These are phyloP conservation scores for Apis mellifera DNA, from an alignment of 1,140 invertebrate species.

Conservation along the genomic window Amel_HAv3.1 CM009937.2:9597501-9598000, in stretches of 20 bases:
- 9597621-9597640: neutral
- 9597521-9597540: conserved; percentile 36
- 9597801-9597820: neutral
- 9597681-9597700: conserved; percentile 6
- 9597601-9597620: conserved; percentile 34
- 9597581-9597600: conserved; percentile 56
- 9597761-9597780: neutral
- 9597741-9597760: neutral
- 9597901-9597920: conserved; percentile 25
- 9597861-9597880: neutral
- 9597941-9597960: conserved; percentile 61
- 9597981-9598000: conserved; percentile 50
- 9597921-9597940: conserved; percentile 75
- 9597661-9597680: conserved; percentile 1
- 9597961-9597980: conserved; percentile 77
- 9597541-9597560: conserved; percentile 68
- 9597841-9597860: neutral
- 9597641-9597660: no score
- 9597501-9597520: conserved; percentile 38
- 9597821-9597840: neutral
- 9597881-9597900: neutral
- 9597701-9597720: conserved; percentile 15
- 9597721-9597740: conserved; percentile 13
- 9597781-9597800: neutral
- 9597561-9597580: conserved; percentile 68